Evolutionary conservation across 2,888 invertebrate species (phyloP).

Genomic region (Agrotis clavis): DNA sequence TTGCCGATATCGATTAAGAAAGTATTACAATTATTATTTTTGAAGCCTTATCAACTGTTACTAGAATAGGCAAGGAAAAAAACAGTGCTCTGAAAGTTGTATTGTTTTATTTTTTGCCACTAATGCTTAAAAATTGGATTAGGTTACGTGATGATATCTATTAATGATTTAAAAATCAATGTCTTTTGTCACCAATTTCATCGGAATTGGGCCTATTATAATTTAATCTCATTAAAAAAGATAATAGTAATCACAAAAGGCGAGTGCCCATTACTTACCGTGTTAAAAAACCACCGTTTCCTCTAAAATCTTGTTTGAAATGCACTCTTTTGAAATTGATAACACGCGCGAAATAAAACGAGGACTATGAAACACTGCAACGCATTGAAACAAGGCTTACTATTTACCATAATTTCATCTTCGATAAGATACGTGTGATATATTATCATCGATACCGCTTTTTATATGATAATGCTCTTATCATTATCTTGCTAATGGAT

Average conservation of each 20-base stretch:
- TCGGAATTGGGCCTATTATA: neutral
- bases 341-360: constrained; percentile 71
- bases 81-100: constrained; percentile 1
- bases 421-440: constrained; percentile 76
- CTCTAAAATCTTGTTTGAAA: constrained; percentile 73
- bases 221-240: neutral
- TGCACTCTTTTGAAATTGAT: constrained; percentile 73
- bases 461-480: constrained; percentile 61
- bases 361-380: constrained; percentile 75
- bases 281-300: constrained; percentile 52
- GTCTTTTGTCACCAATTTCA: constrained; percentile 1
- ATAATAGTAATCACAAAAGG: constrained; percentile 17
- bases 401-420: constrained; percentile 85
- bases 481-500: constrained; percentile 68
- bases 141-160: neutral
- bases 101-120: neutral
- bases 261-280: constrained; percentile 50
- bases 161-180: neutral
- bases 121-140: neutral
- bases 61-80: constrained; percentile 22
- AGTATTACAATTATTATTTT: constrained; percentile 34
- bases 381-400: constrained; percentile 62
- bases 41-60: constrained; percentile 38
- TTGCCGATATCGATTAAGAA: constrained; percentile 44
- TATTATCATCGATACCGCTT: constrained; percentile 61